These are phyloP conservation scores for Lepidurus apus DNA, from an alignment of 1,140 invertebrate species.

Conservation along the genomic window DNA sequence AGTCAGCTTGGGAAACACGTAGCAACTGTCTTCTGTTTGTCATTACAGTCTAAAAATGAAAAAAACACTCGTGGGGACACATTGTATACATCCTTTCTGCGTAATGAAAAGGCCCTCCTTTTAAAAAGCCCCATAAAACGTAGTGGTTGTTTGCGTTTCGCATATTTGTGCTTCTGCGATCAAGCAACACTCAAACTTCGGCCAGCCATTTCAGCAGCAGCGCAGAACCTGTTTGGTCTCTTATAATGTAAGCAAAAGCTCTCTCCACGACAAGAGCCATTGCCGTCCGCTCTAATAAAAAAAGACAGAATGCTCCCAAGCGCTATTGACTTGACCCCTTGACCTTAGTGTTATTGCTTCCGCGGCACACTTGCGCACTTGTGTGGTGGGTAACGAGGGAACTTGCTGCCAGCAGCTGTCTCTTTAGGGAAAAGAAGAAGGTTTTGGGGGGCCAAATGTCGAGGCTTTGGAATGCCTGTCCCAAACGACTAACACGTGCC, in stretches of 20 bases:
- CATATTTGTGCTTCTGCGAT: neutral
- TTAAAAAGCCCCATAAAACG: neutral
- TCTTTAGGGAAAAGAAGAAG: neutral
- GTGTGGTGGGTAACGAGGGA: conserved; percentile 13
- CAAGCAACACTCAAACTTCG: neutral
- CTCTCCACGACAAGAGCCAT: neutral
- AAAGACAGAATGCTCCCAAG: neutral
- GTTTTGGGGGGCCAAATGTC: neutral
- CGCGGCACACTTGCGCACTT: neutral
- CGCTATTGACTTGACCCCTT: neutral
- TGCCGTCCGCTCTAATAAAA: neutral
- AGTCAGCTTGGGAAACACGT: neutral
- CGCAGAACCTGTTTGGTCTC: neutral
- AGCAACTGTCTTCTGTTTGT: neutral
- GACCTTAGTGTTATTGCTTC: conserved; percentile 1
- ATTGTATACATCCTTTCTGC: neutral
- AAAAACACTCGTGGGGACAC: neutral
- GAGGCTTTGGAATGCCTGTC: neutral
- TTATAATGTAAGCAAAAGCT: neutral
- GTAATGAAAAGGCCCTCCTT: neutral
- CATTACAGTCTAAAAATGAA: neutral
- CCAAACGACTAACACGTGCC: neutral
- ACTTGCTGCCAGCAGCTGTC: neutral
- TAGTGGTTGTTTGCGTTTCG: conserved; percentile 1
- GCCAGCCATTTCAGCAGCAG: neutral